Evolutionary conservation across 2,113 vertebrate species (phyloP).

Genomic region (Eulemur rufifrons): DNA sequence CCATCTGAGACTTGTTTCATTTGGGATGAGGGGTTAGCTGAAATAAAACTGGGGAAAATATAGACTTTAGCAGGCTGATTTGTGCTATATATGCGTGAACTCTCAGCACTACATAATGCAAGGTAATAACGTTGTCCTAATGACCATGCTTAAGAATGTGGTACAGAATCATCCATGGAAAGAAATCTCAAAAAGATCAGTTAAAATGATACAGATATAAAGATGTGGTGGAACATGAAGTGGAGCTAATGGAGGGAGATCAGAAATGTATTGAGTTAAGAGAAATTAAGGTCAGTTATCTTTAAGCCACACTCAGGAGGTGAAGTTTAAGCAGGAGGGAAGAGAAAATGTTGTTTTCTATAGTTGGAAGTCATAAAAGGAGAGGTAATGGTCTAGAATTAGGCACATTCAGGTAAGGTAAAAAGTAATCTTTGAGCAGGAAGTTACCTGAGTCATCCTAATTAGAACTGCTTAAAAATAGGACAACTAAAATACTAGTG

Average conservation of each 20-base stretch:
- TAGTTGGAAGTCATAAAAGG: slow-evolving; percentile 60
- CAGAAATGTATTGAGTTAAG: not conserved
- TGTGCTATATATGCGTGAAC: slow-evolving; percentile 56
- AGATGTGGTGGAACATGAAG: not conserved
- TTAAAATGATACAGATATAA: not conserved
- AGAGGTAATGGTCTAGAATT: slow-evolving; percentile 74
- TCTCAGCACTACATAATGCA: not conserved
- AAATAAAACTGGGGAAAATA: slow-evolving; percentile 70
- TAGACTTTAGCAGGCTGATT: slow-evolving; percentile 66
- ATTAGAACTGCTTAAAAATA: slow-evolving; percentile 77
- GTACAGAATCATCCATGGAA: slow-evolving; percentile 52
- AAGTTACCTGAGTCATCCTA: slow-evolving; percentile 73
- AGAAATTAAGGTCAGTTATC: slow-evolving; percentile 65
- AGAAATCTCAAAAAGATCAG: slow-evolving; percentile 21
- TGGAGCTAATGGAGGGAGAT: not conserved
- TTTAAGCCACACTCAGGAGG: slow-evolving; percentile 4
- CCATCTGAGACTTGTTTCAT: slow-evolving; percentile 73
- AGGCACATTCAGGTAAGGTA: slow-evolving; percentile 59
- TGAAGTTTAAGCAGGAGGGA: slow-evolving; percentile 14
- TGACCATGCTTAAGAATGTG: slow-evolving; percentile 47
- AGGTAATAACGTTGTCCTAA: not conserved
- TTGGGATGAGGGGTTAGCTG: slow-evolving; percentile 66
- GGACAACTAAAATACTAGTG: slow-evolving; percentile 65
- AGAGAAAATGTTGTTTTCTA: slow-evolving; percentile 40
- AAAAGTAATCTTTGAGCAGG: slow-evolving; percentile 53